A percentile compares a stretch with the other conserved stretches of the same genome.
Evolutionary conservation across 2,797 vertebrate species (phyloP).

Genomic region (Dryobates pubescens): DNA sequence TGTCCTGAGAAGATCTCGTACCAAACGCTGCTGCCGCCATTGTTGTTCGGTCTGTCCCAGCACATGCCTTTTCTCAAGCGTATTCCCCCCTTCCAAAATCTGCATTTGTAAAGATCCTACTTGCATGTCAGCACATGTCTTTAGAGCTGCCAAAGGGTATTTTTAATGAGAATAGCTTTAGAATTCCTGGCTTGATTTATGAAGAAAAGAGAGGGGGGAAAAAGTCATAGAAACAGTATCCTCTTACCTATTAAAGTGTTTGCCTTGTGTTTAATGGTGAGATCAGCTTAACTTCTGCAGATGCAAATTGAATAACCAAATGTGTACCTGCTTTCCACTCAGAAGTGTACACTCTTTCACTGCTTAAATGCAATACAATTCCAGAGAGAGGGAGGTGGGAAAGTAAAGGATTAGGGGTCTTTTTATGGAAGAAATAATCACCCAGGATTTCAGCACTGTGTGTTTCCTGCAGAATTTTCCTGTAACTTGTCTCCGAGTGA

Average conservation of each 20-base stretch:
- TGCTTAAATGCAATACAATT: background rate
- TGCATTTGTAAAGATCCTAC: background rate
- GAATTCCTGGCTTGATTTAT: constrained; percentile 44
- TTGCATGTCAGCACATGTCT: background rate
- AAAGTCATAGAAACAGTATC: background rate
- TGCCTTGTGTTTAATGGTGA: background rate
- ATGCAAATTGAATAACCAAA: background rate
- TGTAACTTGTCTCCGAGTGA: background rate
- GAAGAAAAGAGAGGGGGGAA: background rate
- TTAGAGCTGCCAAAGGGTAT: background rate
- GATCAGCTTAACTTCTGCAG: background rate
- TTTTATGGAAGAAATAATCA: background rate
- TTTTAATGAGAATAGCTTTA: constrained; percentile 23
- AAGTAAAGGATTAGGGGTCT: background rate
- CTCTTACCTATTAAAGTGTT: background rate
- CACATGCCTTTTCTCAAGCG: background rate
- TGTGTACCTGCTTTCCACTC: background rate
- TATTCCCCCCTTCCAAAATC: background rate
- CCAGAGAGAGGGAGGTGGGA: background rate
- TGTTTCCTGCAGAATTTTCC: background rate
- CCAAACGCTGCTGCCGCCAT: background rate
- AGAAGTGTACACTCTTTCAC: background rate
- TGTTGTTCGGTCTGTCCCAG: background rate
- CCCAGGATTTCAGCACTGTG: background rate
- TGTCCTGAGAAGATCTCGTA: background rate